Evolutionary conservation across 2,797 vertebrate species (phyloP), one percentile per base, ranked within the genome.

Genomic region (Pipistrellus pygmaeus): DNA sequence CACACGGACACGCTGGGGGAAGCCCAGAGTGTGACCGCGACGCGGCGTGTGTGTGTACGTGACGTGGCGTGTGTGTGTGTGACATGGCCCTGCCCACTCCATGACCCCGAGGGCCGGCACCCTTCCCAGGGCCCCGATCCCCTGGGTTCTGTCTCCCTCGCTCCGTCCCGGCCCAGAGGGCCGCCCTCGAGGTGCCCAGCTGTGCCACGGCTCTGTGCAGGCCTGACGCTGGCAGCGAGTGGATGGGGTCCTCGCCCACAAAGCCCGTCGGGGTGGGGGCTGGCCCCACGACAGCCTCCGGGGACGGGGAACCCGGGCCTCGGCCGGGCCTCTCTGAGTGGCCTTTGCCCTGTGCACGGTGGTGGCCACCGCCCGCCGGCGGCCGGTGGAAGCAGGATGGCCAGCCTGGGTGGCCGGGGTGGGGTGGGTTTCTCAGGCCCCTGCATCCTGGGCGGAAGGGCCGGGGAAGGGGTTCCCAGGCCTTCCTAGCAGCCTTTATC

Each of bases 181-280:
- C 25, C 2, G 0, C n/a, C 64, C 23, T 20, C 6, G 0, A 0
- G 0, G 23, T 0, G 10, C 68, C 73, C n/a, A 25, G 51, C n/a
- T 55, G 71, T 95, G 66, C 12, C 46, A 97, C 92, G 81, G 15
- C 78, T 23, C 0, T 90, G 94, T 95, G 83, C 80, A 73, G 93
- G 41, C 55, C 93, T 73, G 71, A 25, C 85, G 64, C 95, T 93
- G 91, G 97, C 84, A 68, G 73, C 35, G 85, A 30, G 10, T 32
- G 76, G 66, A 48, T 20, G 77, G 87, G 55, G 80, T 91, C 85
- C 89, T 20, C 35, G 12, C 87, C 93, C 0, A 93, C 75, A 72
- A 38, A 85, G 41, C 92, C 35, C 35, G 35, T 35, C 35, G 35
- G 35, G 35, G 35, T 35, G 35, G 57, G 0, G 3, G 51, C 73